Evolutionary conservation across 2,113 vertebrate species (phyloP).

Genomic region (Hepsetus odoe): DNA sequence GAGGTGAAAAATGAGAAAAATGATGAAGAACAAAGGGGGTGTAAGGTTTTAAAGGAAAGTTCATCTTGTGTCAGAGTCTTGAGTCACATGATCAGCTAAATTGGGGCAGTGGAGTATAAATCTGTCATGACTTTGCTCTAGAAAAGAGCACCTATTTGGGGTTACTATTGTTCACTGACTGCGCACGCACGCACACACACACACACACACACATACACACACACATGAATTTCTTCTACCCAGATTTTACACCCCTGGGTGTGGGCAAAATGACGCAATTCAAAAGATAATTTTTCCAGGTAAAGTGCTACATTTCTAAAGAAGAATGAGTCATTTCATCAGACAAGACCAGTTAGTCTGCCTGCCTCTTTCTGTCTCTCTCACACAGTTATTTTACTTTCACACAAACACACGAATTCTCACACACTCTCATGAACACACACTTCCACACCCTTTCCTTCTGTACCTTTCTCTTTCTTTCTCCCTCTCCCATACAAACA

Average conservation of each 20-base stretch:
- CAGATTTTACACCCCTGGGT: neutral
- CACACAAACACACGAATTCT: neutral
- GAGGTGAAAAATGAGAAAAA: too few relatives aligned
- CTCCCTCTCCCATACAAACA: neutral
- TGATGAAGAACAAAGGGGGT: too few relatives aligned
- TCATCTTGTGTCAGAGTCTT: too few relatives aligned
- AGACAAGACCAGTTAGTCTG: neutral
- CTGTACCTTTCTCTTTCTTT: neutral
- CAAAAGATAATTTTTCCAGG: slow-evolving; percentile 20
- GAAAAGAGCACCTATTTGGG: too few relatives aligned
- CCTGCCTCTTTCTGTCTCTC: neutral
- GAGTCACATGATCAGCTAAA: too few relatives aligned
- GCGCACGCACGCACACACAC: neutral
- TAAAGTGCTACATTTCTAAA: slow-evolving; percentile 6
- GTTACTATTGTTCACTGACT: too few relatives aligned
- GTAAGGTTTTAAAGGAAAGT: too few relatives aligned
- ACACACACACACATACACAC: neutral
- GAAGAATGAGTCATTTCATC: slow-evolving; percentile 5
- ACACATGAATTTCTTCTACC: neutral
- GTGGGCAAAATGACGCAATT: neutral
- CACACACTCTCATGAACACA: neutral
- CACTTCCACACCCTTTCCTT: slow-evolving; percentile 1
- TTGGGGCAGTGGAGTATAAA: too few relatives aligned
- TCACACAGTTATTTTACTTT: neutral
- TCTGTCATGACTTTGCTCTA: too few relatives aligned